Percentiles rank a stretch among this genome's conserved stretches.
Evolutionary conservation across 2,797 vertebrate species (phyloP).

Genomic region (Bovichtus diacanthus): DNA sequence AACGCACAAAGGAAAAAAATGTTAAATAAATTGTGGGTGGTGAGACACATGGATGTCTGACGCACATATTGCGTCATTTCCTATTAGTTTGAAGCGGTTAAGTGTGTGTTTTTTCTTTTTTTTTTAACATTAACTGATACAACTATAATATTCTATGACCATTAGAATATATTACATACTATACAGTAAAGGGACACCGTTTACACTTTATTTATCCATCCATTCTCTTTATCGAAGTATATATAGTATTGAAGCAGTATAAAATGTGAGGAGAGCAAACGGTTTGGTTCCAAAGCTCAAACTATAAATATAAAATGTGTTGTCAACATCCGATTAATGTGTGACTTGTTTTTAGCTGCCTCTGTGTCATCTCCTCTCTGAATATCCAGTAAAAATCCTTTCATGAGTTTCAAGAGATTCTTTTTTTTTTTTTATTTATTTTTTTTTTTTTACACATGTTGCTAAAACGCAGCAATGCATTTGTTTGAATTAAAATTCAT

Average conservation of each 20-base stretch:
- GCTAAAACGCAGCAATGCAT: background rate
- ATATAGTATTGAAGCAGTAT: background rate
- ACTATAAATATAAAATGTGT: background rate
- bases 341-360: background rate
- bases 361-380: background rate
- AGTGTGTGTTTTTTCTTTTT: no score
- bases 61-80: background rate
- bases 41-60: background rate
- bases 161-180: background rate
- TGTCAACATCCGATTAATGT: background rate
- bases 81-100: conserved; percentile 4
- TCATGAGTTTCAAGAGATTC: background rate
- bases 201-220: background rate
- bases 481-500: background rate
- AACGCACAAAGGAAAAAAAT: background rate
- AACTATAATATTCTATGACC: background rate
- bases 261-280: background rate
- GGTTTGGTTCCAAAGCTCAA: background rate
- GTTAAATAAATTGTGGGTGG: background rate
- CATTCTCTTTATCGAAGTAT: background rate
- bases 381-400: conserved; percentile 15
- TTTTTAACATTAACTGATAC: background rate
- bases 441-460: background rate
- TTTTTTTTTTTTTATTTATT: no score
- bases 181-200: background rate